phyloP scores from a whole-genome alignment of 2,113 vertebrate genomes.

The Oryzias melastigma region DNA sequence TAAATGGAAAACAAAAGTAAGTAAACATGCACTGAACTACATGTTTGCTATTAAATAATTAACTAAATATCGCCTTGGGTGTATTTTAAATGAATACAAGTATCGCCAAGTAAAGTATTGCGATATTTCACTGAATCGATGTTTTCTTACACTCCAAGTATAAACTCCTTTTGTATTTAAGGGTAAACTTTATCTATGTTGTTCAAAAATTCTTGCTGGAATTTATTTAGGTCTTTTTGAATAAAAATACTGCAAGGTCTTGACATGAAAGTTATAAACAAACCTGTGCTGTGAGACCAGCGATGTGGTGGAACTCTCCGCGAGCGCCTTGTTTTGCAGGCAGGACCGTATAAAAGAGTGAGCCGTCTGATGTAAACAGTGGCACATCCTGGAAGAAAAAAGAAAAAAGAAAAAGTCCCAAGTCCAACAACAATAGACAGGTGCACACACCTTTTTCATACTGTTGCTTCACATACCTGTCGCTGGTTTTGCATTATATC shows the following conservation, averaged over 20 bases:
- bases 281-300: constrained; percentile 78
- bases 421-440: not conserved
- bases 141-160: too few species aligned
- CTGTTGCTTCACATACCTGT: constrained; percentile 64
- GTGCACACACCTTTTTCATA: not conserved
- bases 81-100: too few species aligned
- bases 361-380: constrained; percentile 74
- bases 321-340: constrained; percentile 81
- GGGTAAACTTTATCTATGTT: too few species aligned
- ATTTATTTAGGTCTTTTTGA: not conserved
- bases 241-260: too few species aligned
- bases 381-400: constrained; percentile 71
- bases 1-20: too few species aligned
- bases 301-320: constrained; percentile 81
- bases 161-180: too few species aligned
- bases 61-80: too few species aligned
- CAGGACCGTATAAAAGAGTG: constrained; percentile 76
- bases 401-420: not conserved
- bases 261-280: constrained; percentile 15
- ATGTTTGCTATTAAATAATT: too few species aligned
- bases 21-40: too few species aligned
- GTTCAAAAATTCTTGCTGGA: too few species aligned
- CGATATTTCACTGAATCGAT: too few species aligned
- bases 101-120: too few species aligned
- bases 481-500: constrained; percentile 76